Conservation (phyloP, 2,888 invertebrate genomes). For the Amphimallon solstitiale region DNA sequence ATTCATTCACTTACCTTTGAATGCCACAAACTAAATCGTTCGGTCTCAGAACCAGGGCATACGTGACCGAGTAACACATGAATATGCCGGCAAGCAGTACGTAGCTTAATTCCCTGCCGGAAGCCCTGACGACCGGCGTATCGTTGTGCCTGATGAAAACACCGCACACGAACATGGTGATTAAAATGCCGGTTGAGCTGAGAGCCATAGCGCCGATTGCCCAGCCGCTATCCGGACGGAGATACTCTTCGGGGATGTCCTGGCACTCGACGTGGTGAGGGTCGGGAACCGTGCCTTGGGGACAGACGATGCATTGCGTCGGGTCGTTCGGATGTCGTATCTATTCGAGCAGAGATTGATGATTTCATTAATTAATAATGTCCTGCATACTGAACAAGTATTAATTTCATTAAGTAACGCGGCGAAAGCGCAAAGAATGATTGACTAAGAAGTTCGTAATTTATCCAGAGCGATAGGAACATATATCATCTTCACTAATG, state of each 20-base stretch:
- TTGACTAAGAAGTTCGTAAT: no score
- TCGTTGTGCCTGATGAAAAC: slow-evolving; percentile 79
- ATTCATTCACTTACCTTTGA: slow-evolving; percentile 73
- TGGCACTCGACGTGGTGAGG: slow-evolving; percentile 77
- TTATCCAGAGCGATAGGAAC: no score
- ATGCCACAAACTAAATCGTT: slow-evolving; percentile 90
- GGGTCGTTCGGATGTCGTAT: slow-evolving; percentile 83
- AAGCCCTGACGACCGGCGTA: slow-evolving; percentile 97
- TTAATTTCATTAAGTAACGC: no score
- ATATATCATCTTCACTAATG: no score
- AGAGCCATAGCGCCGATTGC: slow-evolving; percentile 94
- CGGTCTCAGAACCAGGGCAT: slow-evolving; percentile 87
- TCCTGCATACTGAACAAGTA: no score
- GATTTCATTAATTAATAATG: no score
- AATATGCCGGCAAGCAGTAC: slow-evolving; percentile 90
- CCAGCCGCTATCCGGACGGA: slow-evolving; percentile 86
- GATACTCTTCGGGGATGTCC: slow-evolving; percentile 83
- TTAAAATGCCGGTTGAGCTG: slow-evolving; percentile 84
- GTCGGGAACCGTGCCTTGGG: slow-evolving; percentile 85
- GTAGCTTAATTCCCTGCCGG: slow-evolving; percentile 89
- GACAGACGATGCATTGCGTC: slow-evolving; percentile 85
- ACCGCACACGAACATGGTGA: slow-evolving; percentile 72
- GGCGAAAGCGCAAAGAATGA: no score
- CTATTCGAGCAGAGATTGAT: slow-evolving; percentile 61
- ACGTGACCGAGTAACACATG: slow-evolving; percentile 93